phyloP scores from a whole-genome alignment of 2,888 invertebrate genomes.

The Bimastos eiseni region DNA sequence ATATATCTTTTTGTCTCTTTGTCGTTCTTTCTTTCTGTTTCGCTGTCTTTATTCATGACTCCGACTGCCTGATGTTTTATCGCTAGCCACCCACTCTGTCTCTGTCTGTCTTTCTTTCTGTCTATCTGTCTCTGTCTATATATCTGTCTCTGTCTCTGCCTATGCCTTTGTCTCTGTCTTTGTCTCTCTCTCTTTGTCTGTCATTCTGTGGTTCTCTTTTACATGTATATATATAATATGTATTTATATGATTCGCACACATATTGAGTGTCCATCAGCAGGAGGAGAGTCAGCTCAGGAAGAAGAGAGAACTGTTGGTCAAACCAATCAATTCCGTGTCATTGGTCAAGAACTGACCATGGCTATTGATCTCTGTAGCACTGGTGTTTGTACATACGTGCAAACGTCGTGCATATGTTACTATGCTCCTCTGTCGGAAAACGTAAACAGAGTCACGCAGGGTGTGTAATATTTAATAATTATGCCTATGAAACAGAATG shows the following conservation, averaged over 20 bases:
- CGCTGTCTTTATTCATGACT: not conserved
- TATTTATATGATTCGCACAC: not conserved
- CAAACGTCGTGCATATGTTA: not conserved
- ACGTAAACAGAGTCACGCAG: not conserved
- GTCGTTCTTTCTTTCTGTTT: not conserved
- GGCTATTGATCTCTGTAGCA: not conserved
- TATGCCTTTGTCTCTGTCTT: too few species aligned
- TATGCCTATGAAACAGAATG: not conserved
- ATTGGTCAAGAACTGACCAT: not conserved
- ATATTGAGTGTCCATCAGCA: not conserved
- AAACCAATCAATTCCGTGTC: conserved; percentile 6
- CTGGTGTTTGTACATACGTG: not conserved
- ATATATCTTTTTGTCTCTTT: not conserved
- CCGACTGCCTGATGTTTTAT: too few species aligned
- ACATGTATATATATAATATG: not conserved
- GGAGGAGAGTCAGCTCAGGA: not conserved
- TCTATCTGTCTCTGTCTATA: too few species aligned
- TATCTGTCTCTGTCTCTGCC: too few species aligned
- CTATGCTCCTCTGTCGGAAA: not conserved
- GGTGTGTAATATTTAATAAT: too few species aligned
- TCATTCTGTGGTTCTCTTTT: not conserved
- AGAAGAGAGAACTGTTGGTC: not conserved
- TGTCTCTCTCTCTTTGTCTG: not conserved
- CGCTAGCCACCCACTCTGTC: not conserved
- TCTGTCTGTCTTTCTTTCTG: too few species aligned